phyloP scores from a whole-genome alignment of 2,888 invertebrate genomes.

The Eupithecia inturbata region DNA sequence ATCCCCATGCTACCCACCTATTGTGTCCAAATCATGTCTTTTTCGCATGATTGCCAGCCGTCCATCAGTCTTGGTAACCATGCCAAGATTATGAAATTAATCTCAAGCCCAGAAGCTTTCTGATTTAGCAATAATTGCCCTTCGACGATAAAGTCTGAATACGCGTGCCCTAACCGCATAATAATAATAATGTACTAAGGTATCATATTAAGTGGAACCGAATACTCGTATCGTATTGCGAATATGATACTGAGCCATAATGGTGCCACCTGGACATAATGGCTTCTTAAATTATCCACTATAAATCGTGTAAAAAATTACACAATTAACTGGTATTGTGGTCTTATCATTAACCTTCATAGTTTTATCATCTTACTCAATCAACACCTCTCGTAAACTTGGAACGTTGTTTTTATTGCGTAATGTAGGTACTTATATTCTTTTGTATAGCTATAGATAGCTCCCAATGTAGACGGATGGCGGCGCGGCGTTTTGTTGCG shows the following conservation, averaged over 20 bases:
- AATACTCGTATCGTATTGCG: constrained; percentile 43
- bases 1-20: too few relatives aligned
- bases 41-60: neutral
- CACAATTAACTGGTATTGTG: constrained; percentile 23
- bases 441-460: constrained; percentile 27
- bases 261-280: constrained; percentile 43
- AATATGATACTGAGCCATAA: constrained; percentile 40
- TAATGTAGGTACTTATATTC: neutral
- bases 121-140: constrained; percentile 4
- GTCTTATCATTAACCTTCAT: constrained; percentile 40
- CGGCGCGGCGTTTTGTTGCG: constrained; percentile 8
- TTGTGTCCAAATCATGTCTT: neutral
- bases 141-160: constrained; percentile 25
- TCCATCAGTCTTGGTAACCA: neutral
- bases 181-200: constrained; percentile 39
- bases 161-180: constrained; percentile 42
- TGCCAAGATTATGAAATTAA: neutral
- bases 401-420: constrained; percentile 30
- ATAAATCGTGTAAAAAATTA: constrained; percentile 22
- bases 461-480: constrained; percentile 5
- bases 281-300: constrained; percentile 26
- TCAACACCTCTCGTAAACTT: constrained; percentile 26
- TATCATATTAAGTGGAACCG: constrained; percentile 44
- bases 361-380: constrained; percentile 35
- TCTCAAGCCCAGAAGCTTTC: constrained; percentile 5